phyloP scores from a whole-genome alignment of 2,113 vertebrate genomes.

The Leucosticte australis region DNA sequence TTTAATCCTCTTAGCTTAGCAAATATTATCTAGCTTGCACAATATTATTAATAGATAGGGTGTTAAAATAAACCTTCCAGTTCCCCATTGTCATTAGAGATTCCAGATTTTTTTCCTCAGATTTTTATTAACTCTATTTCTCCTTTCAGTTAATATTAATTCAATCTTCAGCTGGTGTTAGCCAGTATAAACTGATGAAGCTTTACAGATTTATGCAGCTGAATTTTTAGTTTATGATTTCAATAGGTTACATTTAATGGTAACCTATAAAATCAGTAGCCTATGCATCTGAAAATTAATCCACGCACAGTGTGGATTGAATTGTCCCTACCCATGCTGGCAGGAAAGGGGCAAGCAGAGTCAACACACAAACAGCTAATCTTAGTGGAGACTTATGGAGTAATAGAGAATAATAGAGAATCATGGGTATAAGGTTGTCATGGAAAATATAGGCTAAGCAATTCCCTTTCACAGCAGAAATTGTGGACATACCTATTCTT shows the following conservation, averaged over 20 bases:
- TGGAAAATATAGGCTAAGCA: neutral
- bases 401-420: neutral
- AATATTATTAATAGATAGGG: neutral
- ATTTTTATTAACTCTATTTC: slow-evolving; percentile 21
- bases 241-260: neutral
- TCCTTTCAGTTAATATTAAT: slow-evolving; percentile 10
- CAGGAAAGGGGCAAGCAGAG: neutral
- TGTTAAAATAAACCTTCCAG: neutral
- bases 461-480: neutral
- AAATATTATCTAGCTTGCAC: neutral
- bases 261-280: neutral
- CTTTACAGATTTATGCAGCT: neutral
- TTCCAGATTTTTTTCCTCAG: neutral
- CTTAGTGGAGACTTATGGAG: neutral
- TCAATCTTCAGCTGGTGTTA: neutral
- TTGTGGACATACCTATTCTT: neutral
- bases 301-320: neutral
- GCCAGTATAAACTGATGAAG: neutral
- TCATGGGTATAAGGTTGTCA: neutral
- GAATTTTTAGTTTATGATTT: neutral
- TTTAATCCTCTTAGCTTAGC: neutral
- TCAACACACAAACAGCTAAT: neutral
- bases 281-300: neutral
- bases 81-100: neutral
- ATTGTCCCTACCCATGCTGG: neutral